Base-by-base conservation (phyloP, 2,888 invertebrate genomes). In the Dicranocentrus wangi region DNA sequence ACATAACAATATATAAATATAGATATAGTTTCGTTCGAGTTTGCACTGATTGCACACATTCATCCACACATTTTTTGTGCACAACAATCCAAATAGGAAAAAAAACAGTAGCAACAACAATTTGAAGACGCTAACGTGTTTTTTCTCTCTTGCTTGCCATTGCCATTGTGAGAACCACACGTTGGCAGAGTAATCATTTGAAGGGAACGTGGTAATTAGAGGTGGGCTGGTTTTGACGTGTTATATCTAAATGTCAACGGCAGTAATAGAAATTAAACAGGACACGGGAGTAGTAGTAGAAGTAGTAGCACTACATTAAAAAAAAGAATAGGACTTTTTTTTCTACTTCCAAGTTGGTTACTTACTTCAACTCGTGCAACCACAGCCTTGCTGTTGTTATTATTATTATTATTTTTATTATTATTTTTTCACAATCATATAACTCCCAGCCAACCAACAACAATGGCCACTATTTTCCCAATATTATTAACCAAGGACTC, bases 211-310 rank as follows among this genome's bases (percentile, higher is more conserved):
- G 58, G 58, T 58, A 75, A 75, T 75, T 75, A 75, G 75, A 75
- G 25, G 58, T 55, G 47, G 47, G 65, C 39, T 55, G 55, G n/a
- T 42, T 32, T 71, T 65, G 23, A 27, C 32, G 28, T 70, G 70
- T 78, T 69, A 69, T 76, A 76, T 78, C 71, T 71, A 25, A 78
- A 78, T 78, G 78, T 71, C 78, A 78, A 71, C 71, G 78, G 42
- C 78, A 66, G 65, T 23, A 55, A 55, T 55, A 23, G n/a, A 10
- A 10, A n/a, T 47, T n/a, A 47, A n/a, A 47, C 47, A 47, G 47
- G 47, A 47, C 13, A 47, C 15, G n/a, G 47, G 15, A 47, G n/a
- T 15, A n/a, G 39, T 8, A 39, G 39, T 8, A 39, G 13, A 39
- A 8, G 7, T 39, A 13, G 5, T 5, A 8, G 39, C 13, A 47